Evolutionary conservation across 2,797 vertebrate species (phyloP), one percentile per base, ranked within the genome.

Genomic region (Sylvilagus floridanus): DNA sequence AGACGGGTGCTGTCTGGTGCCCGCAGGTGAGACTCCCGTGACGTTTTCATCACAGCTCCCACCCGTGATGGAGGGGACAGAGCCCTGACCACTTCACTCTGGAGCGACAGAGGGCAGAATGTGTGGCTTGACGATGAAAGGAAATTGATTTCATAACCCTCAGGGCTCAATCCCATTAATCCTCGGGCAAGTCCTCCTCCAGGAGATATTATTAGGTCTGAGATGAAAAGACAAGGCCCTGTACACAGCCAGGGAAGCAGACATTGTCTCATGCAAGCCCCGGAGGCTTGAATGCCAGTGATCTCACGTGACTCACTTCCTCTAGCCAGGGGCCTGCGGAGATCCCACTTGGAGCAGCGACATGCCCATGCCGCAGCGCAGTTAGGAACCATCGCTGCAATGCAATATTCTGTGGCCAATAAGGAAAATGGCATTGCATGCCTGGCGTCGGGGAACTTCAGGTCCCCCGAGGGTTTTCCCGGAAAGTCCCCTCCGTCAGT

Each of bases 401-500:
- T 24, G 5, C 47, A 16, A 32, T 35, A 32, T 19, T 68, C 73
- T 84, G 71, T 76, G 37, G 90, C 60, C 76, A 88, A 16, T 47
- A 62, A 93, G 82, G 90, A 84, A 77, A 72, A 52, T 42, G 47
- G 68, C 2, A 1, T 50, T n/a, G 73, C 54, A 30, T 76, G 16
- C 71, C 69, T 84, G 81, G 63, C 65, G 78, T 42, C 22, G 37
- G 19, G 68, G 35, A 81, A 75, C 73, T 82, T 94, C 65, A 60
- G 60, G 37, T 82, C 73, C 50, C 90, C 57, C 7, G 35, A 89
- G 63, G 52, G 42, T 65, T 87, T 97, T 96, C 91, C 95, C 95
- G 4, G 0, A 87, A 97, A 97, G 94, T 81, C 83, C 68, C 89
- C 76, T 95, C 3, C 82, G 82, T 94, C 93, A 87, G 42, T 60